phyloP scores from a whole-genome alignment of 2,888 invertebrate species.

The Meghimatium bilineatum region DNA sequence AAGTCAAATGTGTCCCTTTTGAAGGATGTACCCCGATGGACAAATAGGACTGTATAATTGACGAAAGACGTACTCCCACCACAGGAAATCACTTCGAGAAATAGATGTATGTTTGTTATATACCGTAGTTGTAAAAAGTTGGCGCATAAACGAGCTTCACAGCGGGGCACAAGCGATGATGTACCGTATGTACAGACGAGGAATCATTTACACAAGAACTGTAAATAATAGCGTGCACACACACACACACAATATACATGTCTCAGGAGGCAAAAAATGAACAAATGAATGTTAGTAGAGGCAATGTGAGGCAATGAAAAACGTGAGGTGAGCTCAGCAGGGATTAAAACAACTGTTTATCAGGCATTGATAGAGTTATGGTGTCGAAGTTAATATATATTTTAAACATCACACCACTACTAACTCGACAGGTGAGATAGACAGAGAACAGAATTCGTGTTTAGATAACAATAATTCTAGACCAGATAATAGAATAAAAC shows the following conservation, averaged over 20 bases:
- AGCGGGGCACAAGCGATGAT: background rate
- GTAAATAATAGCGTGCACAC: background rate
- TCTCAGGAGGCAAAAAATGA: background rate
- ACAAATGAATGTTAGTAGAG: background rate
- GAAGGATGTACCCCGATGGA: too few species aligned
- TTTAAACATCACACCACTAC: background rate
- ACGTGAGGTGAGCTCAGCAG: background rate
- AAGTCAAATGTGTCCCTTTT: too few species aligned
- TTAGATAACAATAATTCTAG: background rate
- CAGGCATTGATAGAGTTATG: background rate
- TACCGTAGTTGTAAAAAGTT: background rate
- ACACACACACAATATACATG: background rate
- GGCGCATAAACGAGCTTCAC: background rate
- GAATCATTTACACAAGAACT: conserved; percentile 8
- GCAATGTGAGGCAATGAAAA: background rate
- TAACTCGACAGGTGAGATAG: background rate
- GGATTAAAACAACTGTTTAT: conserved; percentile 5
- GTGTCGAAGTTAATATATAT: background rate
- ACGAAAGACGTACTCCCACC: too few species aligned
- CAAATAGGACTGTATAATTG: too few species aligned
- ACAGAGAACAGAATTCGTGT: background rate
- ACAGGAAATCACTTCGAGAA: background rate
- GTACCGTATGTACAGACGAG: too few species aligned
- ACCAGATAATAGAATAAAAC: background rate
- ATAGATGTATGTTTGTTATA: conserved; percentile 2